Evolutionary conservation across 2,888 invertebrate species (phyloP).

Genomic region (Sphaerolaimus hirsutus): DNA sequence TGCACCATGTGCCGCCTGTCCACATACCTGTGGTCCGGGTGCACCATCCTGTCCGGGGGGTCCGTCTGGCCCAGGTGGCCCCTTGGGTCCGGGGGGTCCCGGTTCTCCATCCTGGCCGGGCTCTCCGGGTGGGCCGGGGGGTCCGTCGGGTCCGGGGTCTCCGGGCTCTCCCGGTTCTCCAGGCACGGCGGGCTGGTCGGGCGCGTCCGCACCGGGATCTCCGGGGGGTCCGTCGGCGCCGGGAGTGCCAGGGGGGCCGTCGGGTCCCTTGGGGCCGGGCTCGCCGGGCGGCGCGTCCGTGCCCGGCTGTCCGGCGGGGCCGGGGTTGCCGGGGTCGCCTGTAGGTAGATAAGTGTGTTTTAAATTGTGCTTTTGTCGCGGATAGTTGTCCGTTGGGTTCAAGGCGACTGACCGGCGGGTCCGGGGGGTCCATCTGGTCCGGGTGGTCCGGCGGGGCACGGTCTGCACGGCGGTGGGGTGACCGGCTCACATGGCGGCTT

Average conservation of each 20-base stretch:
- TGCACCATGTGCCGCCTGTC: too few species aligned
- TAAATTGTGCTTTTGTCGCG: too few species aligned
- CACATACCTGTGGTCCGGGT: too few species aligned
- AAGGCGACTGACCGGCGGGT: background rate
- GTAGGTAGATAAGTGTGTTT: too few species aligned
- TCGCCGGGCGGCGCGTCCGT: constrained; percentile 12
- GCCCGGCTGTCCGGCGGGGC: constrained; percentile 13
- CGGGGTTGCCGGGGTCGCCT: constrained; percentile 5
- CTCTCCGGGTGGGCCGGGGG: constrained; percentile 12
- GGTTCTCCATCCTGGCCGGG: constrained; percentile 10
- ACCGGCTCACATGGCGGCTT: constrained; percentile 15
- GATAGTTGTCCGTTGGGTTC: too few species aligned
- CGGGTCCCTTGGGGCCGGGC: constrained; percentile 11
- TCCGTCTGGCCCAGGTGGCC: too few species aligned
- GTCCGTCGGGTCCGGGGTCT: constrained; percentile 11
- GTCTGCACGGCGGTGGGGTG: constrained; percentile 21
- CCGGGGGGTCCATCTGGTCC: constrained; percentile 9
- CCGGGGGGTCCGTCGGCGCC: constrained; percentile 2
- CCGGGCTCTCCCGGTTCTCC: background rate
- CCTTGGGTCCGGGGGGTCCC: constrained; percentile 8
- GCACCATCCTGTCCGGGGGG: too few species aligned
- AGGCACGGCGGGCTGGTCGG: background rate
- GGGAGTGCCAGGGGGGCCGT: constrained; percentile 3
- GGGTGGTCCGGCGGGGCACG: constrained; percentile 14
- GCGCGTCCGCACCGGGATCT: background rate